Evolutionary conservation across 1,140 invertebrate species (phyloP), one percentile per base, ranked within the genome.

Genomic region (Oryctes rhinoceros): DNA sequence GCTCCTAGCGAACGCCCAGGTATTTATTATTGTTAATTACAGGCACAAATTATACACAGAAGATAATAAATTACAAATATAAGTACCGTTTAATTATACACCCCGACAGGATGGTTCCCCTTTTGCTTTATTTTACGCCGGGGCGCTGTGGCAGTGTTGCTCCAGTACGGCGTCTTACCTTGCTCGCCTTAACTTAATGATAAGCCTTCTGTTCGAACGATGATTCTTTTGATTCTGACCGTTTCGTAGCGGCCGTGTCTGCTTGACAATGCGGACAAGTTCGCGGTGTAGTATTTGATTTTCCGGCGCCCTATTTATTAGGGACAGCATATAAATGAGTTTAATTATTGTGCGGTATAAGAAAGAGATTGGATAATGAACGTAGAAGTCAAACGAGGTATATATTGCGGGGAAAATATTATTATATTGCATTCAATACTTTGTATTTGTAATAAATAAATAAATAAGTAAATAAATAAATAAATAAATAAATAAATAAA

Each of bases 11-110:
- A 53, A 53, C 4, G 49, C 13, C 49, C 49, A 53, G 49, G 49
- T 53, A 53, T 53, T 53, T 53, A 53, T 53, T 53, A 53, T 53
- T 13, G 49, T 53, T 53, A 53, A 53, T 53, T 53, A 53, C 49
- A 53, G 49, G 13, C 49, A 53, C 49, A 53, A 53, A 53, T 53
- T 53, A 53, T 53, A 53, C 49, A 53, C 49, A 53, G 49, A 53
- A 53, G 13, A 53, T 53, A 53, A 53, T 53, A 53, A 53, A 53
- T 53, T 53, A 53, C 49, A 53, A 53, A 53, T 13, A 53, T 53
- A 53, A 53, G 49, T 53, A 53, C 49, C 11, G n/a, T 53, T 53
- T 53, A 53, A 53, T 53, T 53, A 53, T 53, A 53, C 49, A 18
- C 49, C 49, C 11, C 13, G 49, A 3, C 13, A 18, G 49, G 49